phyloP scores from a whole-genome alignment of 1,140 invertebrate genomes.

The Delia radicum region DNA sequence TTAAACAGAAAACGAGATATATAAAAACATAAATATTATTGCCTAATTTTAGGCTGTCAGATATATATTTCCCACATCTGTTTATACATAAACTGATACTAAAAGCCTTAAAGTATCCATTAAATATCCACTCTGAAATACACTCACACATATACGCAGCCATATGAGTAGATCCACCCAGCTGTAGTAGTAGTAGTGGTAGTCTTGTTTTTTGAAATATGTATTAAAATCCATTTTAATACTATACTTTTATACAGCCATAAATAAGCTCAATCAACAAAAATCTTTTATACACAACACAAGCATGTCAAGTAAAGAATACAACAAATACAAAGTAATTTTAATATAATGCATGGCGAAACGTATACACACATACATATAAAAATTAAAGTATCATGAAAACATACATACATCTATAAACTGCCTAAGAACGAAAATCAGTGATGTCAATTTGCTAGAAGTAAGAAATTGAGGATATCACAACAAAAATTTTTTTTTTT shows the following conservation, averaged over 20 bases:
- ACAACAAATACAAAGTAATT: neutral
- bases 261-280: slow-evolving; percentile 15
- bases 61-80: neutral
- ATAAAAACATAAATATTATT: neutral
- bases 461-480: too few relatives aligned
- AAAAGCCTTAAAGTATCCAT: slow-evolving; percentile 9
- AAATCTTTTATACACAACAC: neutral
- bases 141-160: neutral
- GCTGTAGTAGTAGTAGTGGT: too few relatives aligned
- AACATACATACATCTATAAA: neutral
- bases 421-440: too few relatives aligned
- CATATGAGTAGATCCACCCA: neutral
- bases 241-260: neutral
- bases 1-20: neutral
- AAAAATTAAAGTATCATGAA: neutral
- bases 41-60: neutral
- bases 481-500: too few relatives aligned
- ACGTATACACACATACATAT: too few relatives aligned
- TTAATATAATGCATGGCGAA: neutral
- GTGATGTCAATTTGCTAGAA: too few relatives aligned
- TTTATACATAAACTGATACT: neutral
- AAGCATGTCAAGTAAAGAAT: neutral
- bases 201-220: neutral
- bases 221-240: neutral
- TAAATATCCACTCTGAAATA: neutral